Percentiles rank a stretch among this genome's conserved stretches.
These are phyloP conservation scores for Dermolepida albohirtum DNA, from an alignment of 2,888 invertebrate genomes.

Conservation along the genomic window DNA sequence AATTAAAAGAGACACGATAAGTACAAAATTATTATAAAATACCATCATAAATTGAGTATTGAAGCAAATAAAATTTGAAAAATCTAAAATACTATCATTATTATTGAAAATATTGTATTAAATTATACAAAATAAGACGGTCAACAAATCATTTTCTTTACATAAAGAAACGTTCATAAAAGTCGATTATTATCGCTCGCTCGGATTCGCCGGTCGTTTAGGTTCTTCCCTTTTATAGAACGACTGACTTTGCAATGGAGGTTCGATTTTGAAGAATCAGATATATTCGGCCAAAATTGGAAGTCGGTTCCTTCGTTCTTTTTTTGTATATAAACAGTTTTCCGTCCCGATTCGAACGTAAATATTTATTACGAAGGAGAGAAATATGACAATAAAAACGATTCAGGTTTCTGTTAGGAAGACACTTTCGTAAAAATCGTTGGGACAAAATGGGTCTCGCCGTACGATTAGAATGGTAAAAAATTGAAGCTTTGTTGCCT, in stretches of 20 bases:
- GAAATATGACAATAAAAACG: conserved; percentile 38
- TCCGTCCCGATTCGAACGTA: conserved; percentile 16
- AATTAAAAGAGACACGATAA: no score
- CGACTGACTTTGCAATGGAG: conserved; percentile 19
- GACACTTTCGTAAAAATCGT: conserved; percentile 9
- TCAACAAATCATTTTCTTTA: conserved; percentile 36
- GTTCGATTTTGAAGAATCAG: conserved; percentile 19
- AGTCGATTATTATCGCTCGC: conserved; percentile 24
- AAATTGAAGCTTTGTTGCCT: no score
- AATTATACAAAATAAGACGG: conserved; percentile 16
- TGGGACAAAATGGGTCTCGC: background rate
- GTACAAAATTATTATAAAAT: no score
- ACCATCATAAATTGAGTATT: no score
- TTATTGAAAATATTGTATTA: conserved; percentile 2
- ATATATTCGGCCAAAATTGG: conserved; percentile 21
- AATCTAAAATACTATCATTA: background rate
- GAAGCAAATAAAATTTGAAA: no score
- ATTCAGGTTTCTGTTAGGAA: conserved; percentile 29
- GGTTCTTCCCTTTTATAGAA: conserved; percentile 18
- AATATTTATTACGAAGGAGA: conserved; percentile 32
- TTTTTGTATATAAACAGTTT: conserved; percentile 18
- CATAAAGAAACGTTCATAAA: conserved; percentile 29
- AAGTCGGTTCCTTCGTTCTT: conserved; percentile 9
- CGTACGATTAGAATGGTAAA: no score
- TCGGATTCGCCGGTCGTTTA: conserved; percentile 13